phyloP scores from a whole-genome alignment of 2,888 invertebrate genomes.

The Timema cristinae region DNA sequence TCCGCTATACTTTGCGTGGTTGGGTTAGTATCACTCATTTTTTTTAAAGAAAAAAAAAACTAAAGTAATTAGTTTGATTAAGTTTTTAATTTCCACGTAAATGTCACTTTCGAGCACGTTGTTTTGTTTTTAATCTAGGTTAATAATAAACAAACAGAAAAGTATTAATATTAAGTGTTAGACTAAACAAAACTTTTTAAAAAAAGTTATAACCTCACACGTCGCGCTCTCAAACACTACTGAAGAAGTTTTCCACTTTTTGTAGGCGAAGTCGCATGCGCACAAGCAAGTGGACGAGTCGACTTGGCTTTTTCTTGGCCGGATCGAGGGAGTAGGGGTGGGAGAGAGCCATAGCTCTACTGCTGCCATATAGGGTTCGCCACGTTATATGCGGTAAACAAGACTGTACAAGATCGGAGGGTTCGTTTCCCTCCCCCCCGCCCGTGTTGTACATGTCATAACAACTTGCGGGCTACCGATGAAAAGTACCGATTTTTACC shows the following conservation, averaged over 20 bases:
- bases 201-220: conserved; percentile 22
- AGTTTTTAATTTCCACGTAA: conserved; percentile 1
- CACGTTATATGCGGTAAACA: conserved; percentile 20
- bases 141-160: too few relatives aligned
- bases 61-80: neutral
- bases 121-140: neutral
- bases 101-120: conserved; percentile 14
- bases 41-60: conserved; percentile 19
- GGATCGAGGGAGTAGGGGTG: conserved; percentile 23
- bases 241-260: conserved; percentile 22
- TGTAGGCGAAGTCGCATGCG: conserved; percentile 23
- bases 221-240: conserved; percentile 28
- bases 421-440: conserved; percentile 6
- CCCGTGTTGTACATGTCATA: neutral
- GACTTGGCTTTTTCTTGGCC: conserved; percentile 16
- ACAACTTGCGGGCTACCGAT: neutral
- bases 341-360: conserved; percentile 22
- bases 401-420: conserved; percentile 24
- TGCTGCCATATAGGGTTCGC: conserved; percentile 31
- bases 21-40: conserved; percentile 41
- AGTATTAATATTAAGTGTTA: conserved; percentile 20
- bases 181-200: conserved; percentile 19
- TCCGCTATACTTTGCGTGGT: conserved; percentile 97
- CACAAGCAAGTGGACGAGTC: conserved; percentile 26
- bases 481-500: neutral